Conservation (phyloP, 1,140 invertebrate species). For the Xylocopa sonorina region DNA sequence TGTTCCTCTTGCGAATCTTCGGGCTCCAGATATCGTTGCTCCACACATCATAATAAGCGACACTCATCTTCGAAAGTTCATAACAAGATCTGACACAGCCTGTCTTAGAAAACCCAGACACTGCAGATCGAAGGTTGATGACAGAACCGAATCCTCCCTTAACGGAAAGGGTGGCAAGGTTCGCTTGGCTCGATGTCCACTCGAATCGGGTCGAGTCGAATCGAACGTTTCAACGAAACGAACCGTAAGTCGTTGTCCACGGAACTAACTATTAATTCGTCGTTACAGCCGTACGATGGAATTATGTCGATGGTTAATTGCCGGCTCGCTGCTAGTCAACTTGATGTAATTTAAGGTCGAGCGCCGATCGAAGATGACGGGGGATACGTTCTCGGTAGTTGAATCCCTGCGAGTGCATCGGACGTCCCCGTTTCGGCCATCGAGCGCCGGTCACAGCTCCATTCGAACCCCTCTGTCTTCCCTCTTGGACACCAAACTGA, state of each 20-base stretch:
- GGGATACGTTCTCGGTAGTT: slow-evolving; percentile 16
- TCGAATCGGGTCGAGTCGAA: no score
- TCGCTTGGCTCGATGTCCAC: not conserved
- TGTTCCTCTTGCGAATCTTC: slow-evolving; percentile 19
- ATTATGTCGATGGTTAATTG: slow-evolving; percentile 42
- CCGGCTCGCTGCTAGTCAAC: not conserved
- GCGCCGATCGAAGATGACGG: slow-evolving; percentile 10
- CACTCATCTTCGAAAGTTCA: not conserved
- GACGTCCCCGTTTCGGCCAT: not conserved
- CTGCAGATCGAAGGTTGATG: not conserved
- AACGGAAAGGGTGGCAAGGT: not conserved
- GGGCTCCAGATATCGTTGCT: slow-evolving; percentile 69
- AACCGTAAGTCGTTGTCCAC: not conserved
- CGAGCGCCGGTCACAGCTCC: not conserved
- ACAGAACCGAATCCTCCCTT: not conserved
- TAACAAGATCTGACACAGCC: not conserved
- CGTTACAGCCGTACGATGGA: not conserved
- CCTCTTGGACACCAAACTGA: no score
- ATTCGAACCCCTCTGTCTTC: no score
- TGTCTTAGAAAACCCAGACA: slow-evolving; percentile 17
- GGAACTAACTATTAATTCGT: slow-evolving; percentile 8
- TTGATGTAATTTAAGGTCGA: slow-evolving; percentile 41
- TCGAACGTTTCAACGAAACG: not conserved
- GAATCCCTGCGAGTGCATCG: not conserved
- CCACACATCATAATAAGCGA: slow-evolving; percentile 53